phyloP scores from a whole-genome alignment of 2,113 vertebrate species.

The Hucho hucho region DNA sequence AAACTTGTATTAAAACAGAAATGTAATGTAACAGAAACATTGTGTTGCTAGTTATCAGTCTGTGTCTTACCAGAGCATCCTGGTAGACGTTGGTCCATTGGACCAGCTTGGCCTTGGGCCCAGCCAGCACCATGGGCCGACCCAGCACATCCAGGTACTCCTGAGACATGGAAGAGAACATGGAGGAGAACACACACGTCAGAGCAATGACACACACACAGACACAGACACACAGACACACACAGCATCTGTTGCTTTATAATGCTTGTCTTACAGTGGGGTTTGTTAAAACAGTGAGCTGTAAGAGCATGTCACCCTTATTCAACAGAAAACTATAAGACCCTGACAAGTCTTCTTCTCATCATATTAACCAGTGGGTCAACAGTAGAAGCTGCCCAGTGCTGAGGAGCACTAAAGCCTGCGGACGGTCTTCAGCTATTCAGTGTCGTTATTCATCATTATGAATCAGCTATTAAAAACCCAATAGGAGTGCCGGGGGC shows the following conservation, averaged over 20 bases:
- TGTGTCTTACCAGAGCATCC: constrained; percentile 87
- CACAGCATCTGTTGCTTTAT: constrained; percentile 26
- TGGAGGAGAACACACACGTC: neutral
- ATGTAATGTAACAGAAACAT: no score
- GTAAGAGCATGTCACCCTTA: constrained; percentile 37
- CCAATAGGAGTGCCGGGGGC: constrained; percentile 62
- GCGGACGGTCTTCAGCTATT: constrained; percentile 38
- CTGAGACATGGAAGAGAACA: constrained; percentile 60
- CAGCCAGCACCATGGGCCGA: constrained; percentile 95
- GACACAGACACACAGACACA: neutral
- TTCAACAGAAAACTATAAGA: constrained; percentile 60
- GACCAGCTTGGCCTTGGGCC: constrained; percentile 90
- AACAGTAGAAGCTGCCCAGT: constrained; percentile 27
- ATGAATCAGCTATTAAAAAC: constrained; percentile 72
- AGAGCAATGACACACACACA: constrained; percentile 3
- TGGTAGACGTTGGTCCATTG: constrained; percentile 99
- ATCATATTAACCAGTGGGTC: constrained; percentile 53
- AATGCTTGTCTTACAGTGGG: neutral
- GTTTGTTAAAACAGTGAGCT: constrained; percentile 18
- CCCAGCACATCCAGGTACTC: constrained; percentile 97
- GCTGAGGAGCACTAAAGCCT: constrained; percentile 57
- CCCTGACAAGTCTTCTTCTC: constrained; percentile 52
- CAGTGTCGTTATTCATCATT: constrained; percentile 69
- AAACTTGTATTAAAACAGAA: no score
- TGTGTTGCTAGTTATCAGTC: no score